A percentile compares a stretch with the other conserved stretches of the same genome.
Conservation (phyloP, 1,140 invertebrate genomes). For the Chrysoperla carnea region DNA sequence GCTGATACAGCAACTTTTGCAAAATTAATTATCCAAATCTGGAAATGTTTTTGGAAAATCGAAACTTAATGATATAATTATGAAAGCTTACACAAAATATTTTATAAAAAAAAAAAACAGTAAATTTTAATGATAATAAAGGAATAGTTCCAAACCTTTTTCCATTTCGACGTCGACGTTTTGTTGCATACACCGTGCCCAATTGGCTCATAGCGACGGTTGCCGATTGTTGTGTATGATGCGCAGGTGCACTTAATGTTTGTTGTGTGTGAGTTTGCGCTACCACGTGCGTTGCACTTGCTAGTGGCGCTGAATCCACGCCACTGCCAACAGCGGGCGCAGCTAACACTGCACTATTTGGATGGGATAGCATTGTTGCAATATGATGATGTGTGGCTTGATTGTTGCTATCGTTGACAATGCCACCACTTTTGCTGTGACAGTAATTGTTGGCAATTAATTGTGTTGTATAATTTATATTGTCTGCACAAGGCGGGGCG, state of each 20-base stretch:
- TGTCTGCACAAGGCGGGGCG: too few species aligned
- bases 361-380: too few species aligned
- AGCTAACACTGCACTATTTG: conserved; percentile 3
- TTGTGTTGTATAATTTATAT: too few species aligned
- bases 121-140: not conserved
- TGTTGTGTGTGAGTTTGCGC: not conserved
- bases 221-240: conserved; percentile 16
- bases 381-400: too few species aligned
- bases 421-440: too few species aligned
- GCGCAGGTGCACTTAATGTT: not conserved
- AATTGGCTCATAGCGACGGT: conserved; percentile 60
- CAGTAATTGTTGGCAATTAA: too few species aligned
- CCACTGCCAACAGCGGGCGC: conserved; percentile 10
- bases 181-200: conserved; percentile 88
- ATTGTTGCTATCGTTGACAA: too few species aligned
- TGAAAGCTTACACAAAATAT: not conserved
- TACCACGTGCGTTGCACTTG: conserved; percentile 19
- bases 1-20: too few species aligned
- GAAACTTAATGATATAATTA: too few species aligned
- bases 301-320: conserved; percentile 17
- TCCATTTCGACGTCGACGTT: conserved; percentile 75
- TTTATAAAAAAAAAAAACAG: not conserved
- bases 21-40: too few species aligned
- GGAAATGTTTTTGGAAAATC: too few species aligned
- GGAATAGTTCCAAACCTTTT: conserved; percentile 55